Percentiles rank a stretch among this genome's conserved stretches.
Evolutionary conservation across 1,140 invertebrate genomes (phyloP).

Genomic region (Teleogryllus occipitalis): DNA sequence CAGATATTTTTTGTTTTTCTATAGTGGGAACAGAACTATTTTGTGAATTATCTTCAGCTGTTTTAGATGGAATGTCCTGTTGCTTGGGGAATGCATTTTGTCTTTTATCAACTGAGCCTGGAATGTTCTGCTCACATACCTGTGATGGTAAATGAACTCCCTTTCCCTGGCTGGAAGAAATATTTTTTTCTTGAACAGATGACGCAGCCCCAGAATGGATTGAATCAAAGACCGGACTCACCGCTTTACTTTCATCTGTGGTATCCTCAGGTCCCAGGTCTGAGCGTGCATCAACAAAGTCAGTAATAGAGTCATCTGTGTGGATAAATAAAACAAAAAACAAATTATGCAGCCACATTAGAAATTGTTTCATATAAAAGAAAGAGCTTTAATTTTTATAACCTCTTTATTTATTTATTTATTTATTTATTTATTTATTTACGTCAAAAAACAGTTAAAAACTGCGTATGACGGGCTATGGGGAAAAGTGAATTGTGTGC

Average conservation of each 20-base stretch:
- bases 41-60: constrained; percentile 23
- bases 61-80: constrained; percentile 15
- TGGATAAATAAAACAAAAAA: neutral
- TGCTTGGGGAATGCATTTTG: neutral
- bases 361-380: too few species aligned
- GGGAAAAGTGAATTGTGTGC: too few species aligned
- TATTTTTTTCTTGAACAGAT: neutral
- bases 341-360: too few species aligned
- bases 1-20: constrained; percentile 29
- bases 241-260: constrained; percentile 22
- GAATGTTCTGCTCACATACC: neutral
- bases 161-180: neutral
- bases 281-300: constrained; percentile 22
- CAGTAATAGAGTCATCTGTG: constrained; percentile 22
- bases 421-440: too few species aligned
- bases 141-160: neutral
- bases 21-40: constrained; percentile 26
- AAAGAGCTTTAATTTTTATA: too few species aligned
- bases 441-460: too few species aligned
- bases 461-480: too few species aligned
- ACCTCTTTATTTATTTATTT: too few species aligned
- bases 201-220: constrained; percentile 7
- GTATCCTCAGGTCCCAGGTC: constrained; percentile 18
- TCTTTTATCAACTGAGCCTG: neutral
- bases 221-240: constrained; percentile 20